A percentile compares a stretch with the other conserved stretches of the same genome.
Conservation (phyloP, 2,113 vertebrate species). For the Arenaria interpres region DNA sequence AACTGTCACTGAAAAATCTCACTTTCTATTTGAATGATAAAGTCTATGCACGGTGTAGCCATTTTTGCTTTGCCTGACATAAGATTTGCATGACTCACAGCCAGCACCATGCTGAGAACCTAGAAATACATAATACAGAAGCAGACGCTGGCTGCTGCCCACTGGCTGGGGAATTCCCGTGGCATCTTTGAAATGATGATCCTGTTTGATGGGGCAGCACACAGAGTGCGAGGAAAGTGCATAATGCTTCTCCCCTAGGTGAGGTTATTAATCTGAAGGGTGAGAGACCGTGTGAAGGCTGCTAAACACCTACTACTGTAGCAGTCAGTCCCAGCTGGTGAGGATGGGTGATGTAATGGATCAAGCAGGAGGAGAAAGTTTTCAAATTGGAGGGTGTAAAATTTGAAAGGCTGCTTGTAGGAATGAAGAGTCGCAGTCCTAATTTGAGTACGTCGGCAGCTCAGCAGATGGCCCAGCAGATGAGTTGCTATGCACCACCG, state of each 20-base stretch:
- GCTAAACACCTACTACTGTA: background rate
- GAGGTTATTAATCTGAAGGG: background rate
- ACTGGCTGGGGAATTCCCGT: background rate
- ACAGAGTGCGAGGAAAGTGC: background rate
- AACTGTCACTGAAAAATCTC: conserved; percentile 43
- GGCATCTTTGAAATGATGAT: background rate
- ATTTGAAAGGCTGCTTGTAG: conserved; percentile 3
- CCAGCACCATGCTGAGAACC: background rate
- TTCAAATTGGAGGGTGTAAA: conserved; percentile 5
- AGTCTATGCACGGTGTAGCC: conserved; percentile 9
- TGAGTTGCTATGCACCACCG: conserved; percentile 1
- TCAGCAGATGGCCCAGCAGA: conserved; percentile 57
- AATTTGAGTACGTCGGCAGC: background rate
- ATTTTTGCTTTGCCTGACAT: conserved; percentile 41
- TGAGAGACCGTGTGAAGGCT: background rate
- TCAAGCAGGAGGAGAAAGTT: background rate
- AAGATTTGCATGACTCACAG: conserved; percentile 44
- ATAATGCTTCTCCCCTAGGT: background rate
- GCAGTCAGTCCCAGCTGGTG: background rate
- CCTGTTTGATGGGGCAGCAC: background rate
- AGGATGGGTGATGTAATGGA: conserved; percentile 2
- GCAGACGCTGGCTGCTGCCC: background rate
- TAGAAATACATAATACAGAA: background rate
- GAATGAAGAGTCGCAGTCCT: background rate
- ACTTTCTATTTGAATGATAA: conserved; percentile 58